Percentiles rank a stretch among this genome's conserved stretches.
These are phyloP conservation scores for Ostrea denselamellosa DNA, from an alignment of 1,140 invertebrate genomes.

Conservation along the genomic window DNA sequence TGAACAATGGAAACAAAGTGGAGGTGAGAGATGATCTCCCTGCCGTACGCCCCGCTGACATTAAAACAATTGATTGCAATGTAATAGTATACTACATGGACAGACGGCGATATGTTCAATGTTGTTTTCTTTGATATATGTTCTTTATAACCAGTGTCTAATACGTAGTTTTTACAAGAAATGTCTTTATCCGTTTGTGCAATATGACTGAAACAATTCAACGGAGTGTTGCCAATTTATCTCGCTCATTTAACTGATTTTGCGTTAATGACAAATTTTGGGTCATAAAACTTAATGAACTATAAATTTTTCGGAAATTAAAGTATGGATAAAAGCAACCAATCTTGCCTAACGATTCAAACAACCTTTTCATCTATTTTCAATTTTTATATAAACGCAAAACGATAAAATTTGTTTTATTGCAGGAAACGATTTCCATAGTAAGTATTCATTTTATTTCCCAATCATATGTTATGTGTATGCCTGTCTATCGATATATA, in stretches of 20 bases:
- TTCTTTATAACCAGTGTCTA: too few species aligned
- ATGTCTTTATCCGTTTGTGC: too few species aligned
- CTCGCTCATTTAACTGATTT: background rate
- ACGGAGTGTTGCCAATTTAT: background rate
- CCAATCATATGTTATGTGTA: too few species aligned
- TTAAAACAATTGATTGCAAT: too few species aligned
- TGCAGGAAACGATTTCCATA: background rate
- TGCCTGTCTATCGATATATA: too few species aligned
- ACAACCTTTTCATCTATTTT: background rate
- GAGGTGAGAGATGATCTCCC: too few species aligned
- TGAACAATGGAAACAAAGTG: too few species aligned
- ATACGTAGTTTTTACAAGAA: too few species aligned
- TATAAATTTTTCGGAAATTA: background rate
- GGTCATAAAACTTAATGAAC: background rate
- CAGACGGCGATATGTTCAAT: too few species aligned
- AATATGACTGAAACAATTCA: background rate
- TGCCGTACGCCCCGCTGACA: too few species aligned
- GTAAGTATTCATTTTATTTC: background rate
- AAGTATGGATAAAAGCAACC: background rate
- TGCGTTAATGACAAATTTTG: background rate
- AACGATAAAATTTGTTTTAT: constrained; percentile 13
- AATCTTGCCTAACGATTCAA: background rate
- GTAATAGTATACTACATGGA: too few species aligned
- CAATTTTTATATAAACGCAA: constrained; percentile 6
- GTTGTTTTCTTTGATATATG: too few species aligned